Base-by-base conservation (phyloP, 1,140 invertebrate species). In the Polypedilum vanderplanki region DNA sequence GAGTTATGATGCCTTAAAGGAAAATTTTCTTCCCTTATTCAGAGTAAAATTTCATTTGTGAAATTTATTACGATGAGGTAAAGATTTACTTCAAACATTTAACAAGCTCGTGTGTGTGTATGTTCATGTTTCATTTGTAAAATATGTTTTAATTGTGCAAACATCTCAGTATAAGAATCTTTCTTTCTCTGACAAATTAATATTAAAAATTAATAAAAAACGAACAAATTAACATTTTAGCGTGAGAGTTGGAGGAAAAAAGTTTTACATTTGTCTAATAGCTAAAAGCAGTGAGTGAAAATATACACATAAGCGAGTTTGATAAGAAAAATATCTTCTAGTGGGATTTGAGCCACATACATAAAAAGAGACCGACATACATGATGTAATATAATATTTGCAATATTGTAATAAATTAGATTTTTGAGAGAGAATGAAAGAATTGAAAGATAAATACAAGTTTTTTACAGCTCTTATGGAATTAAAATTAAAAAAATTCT, bases 331-430 rank as follows among this genome's bases (percentile, higher is more conserved):
- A 57, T 57, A 57, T 57, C 46, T 57, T 57, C 46, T 57, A 57
- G 46, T 57, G 46, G 15, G n/a, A 57, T n/a, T 57, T 57, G 46
- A 57, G n/a, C 12, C 12, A n/a, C 46, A n/a, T 57, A 57, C 46
- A 46, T 46, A n/a, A 57, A n/a, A n/a, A 57, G n/a, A 57, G 46
- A 57, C 46, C 46, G 46, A n/a, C 46, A 15, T 57, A 57, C 65
- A 70, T 70, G 17, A 18, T 3, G 8, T 3, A 18, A 22, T 10
- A 70, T 20, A 70, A 70, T 70, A 70, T 70, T 70, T 70, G 65
- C 65, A n/a, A 70, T 70, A 20, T 18, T 70, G 17, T 70, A 70
- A 70, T 70, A 70, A 70, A 70, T 70, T 70, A 70, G 18, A 18
- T 70, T 70, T 70, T 22, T 70, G 20, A 70, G 17, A 9, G 7